These are phyloP conservation scores for Anthophora plumipes DNA, from an alignment of 2,888 invertebrate genomes.

Conservation along the genomic window DNA sequence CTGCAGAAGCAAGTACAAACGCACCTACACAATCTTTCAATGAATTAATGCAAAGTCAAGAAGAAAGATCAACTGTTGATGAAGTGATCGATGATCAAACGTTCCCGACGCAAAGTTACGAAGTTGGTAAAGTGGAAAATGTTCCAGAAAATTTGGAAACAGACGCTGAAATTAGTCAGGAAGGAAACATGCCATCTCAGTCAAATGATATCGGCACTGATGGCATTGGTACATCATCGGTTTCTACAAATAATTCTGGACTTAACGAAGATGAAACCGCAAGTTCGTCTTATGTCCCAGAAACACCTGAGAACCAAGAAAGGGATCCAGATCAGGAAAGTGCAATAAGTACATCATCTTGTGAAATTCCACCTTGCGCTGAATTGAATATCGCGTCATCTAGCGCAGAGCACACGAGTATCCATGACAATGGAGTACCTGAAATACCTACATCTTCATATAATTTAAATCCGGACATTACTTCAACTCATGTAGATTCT, in stretches of 20 bases:
- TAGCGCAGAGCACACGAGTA: slow-evolving; percentile 79
- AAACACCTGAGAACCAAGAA: slow-evolving; percentile 83
- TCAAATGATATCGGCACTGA: slow-evolving; percentile 81
- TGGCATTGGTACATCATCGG: slow-evolving; percentile 79
- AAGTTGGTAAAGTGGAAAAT: slow-evolving; percentile 79
- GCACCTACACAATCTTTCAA: slow-evolving; percentile 81
- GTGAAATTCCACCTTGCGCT: slow-evolving; percentile 83
- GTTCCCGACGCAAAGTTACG: slow-evolving; percentile 82
- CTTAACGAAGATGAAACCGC: slow-evolving; percentile 83
- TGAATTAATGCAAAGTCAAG: slow-evolving; percentile 77
- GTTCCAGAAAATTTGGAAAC: slow-evolving; percentile 77
- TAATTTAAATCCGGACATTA: slow-evolving; percentile 81
- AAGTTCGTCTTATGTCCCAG: slow-evolving; percentile 83
- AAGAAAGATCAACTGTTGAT: slow-evolving; percentile 66
- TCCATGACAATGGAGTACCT: slow-evolving; percentile 82
- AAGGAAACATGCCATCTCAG: slow-evolving; percentile 81
- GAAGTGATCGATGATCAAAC: slow-evolving; percentile 78
- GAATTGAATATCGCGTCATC: slow-evolving; percentile 83
- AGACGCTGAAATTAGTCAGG: slow-evolving; percentile 79
- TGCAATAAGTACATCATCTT: slow-evolving; percentile 83
- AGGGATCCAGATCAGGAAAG: slow-evolving; percentile 83
- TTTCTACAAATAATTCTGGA: slow-evolving; percentile 78
- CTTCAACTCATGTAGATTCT: slow-evolving; percentile 79
- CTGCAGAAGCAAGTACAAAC: slow-evolving; percentile 72
- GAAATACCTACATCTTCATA: slow-evolving; percentile 83